Evolutionary conservation across 2,888 invertebrate genomes (phyloP), one percentile per base, ranked within the genome.

Genomic region (Cantharis rustica): DNA sequence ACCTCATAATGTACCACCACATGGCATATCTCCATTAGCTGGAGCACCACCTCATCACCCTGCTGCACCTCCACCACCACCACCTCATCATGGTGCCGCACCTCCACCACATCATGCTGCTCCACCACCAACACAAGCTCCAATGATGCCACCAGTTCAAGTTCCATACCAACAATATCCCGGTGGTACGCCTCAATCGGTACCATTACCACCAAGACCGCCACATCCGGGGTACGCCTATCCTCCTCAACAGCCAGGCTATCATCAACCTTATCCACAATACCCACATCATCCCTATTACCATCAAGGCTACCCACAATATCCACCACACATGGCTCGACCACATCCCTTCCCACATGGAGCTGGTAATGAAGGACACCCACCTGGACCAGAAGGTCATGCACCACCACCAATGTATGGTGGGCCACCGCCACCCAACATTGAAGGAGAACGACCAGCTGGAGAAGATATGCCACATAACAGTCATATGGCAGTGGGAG

Each of bases 301-400:
- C 81, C 89, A 89, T 83, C 90, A 90, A 76, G 89, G 89, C 0
- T 90, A 90, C 82, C 89, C 90, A 11, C 90, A 90, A 76, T 91
- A 90, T 84, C 89, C 90, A 13, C 90, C 90, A 0, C 90, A 90
- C 81, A 89, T 89, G 87, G 87, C 87, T 13, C 85, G 89, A 17
- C 88, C 89, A 1, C 90, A 89, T 82, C 86, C 87, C 7, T 89
- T 89, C 76, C 87, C 88, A 7, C 89, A 83, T 75, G 80, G 79
- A 31, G 79, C 79, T 1, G 86, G 86, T 13, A 88, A 88, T 31
- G 88, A 88, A 68, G 87, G 81, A 68, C 77, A 77, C 61, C 82
- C 83, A 11, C 81, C 82, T 9, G 78, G 76, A 63, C 80, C 81
- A 3, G 83, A 82, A 31, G 82, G 81, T 62, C 82, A 82, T 69